Percentiles rank a stretch among this genome's conserved stretches.
Evolutionary conservation across 1,140 invertebrate genomes (phyloP).

Genomic region (Aradophagus sp.): DNA sequence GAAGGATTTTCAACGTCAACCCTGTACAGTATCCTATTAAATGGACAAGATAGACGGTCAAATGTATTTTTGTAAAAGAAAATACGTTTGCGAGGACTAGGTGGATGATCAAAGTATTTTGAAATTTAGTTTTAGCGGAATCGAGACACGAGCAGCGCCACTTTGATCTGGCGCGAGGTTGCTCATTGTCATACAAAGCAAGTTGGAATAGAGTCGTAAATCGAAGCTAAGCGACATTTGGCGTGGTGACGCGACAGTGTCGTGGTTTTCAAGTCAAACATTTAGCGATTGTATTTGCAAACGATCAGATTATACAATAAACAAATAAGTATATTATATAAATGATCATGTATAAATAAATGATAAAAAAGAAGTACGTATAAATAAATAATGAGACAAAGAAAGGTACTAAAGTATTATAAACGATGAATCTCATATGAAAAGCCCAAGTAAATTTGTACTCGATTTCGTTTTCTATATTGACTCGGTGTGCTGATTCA

Average conservation of each 20-base stretch:
- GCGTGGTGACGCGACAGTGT: background rate
- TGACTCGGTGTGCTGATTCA: constrained; percentile 25
- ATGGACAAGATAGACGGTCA: constrained; percentile 34
- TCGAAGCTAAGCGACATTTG: constrained; percentile 13
- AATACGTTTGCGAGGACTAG: constrained; percentile 36
- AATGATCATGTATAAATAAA: constrained; percentile 29
- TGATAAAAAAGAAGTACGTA: constrained; percentile 42
- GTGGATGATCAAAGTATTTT: constrained; percentile 46
- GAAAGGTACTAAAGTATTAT: constrained; percentile 53
- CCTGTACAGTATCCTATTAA: constrained; percentile 32
- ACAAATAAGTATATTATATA: constrained; percentile 24
- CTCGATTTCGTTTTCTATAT: constrained; percentile 49
- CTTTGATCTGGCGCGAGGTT: constrained; percentile 23
- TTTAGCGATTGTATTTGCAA: constrained; percentile 51
- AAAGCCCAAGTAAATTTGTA: constrained; percentile 56
- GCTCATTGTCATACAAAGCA: constrained; percentile 38
- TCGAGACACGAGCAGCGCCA: constrained; percentile 2
- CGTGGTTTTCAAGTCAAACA: constrained; percentile 17
- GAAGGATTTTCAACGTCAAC: no score
- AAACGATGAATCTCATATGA: constrained; percentile 53
- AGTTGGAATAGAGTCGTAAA: constrained; percentile 24
- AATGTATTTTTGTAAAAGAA: constrained; percentile 55
- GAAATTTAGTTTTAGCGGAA: constrained; percentile 40
- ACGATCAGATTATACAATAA: constrained; percentile 49
- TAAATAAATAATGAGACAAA: constrained; percentile 54